Evolutionary conservation across 2,797 vertebrate species (phyloP).

Genomic region (Meda fulgida): DNA sequence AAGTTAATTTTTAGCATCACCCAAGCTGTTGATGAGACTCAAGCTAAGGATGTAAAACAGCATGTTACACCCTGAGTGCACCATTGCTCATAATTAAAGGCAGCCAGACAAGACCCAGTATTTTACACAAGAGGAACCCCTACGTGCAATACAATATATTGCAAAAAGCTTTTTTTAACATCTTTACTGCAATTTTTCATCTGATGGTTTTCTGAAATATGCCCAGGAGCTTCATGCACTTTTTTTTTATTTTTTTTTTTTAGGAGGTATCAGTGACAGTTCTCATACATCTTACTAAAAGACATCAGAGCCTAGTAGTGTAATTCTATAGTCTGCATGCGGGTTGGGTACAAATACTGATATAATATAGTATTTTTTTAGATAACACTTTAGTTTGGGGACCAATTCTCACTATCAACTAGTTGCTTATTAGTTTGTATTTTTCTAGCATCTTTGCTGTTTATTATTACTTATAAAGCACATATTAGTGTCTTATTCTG

Average conservation of each 20-base stretch:
- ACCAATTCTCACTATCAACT: not conserved
- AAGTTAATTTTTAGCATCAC: constrained; percentile 45
- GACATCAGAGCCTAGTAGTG: not conserved
- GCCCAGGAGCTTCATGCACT: not conserved
- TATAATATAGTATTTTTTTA: not conserved
- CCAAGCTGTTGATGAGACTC: constrained; percentile 43
- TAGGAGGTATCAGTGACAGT: not conserved
- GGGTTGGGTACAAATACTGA: not conserved
- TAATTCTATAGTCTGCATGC: not conserved
- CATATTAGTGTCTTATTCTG: not conserved
- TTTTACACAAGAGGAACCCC: not conserved
- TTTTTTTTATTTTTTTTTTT: not conserved
- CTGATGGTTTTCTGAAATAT: not conserved
- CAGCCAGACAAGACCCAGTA: constrained; percentile 1
- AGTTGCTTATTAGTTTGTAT: not conserved
- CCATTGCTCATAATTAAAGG: constrained; percentile 41
- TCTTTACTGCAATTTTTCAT: not conserved
- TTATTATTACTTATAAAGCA: not conserved
- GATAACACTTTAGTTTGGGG: not conserved
- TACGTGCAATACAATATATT: not conserved
- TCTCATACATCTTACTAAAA: not conserved
- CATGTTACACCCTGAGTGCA: constrained; percentile 39
- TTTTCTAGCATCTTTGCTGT: not conserved
- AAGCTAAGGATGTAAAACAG: constrained; percentile 41
- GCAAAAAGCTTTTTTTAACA: not conserved